Evolutionary conservation across 2,113 vertebrate genomes (phyloP), one percentile per base, ranked within the genome.

Genomic region (Mystacornis crossleyi): DNA sequence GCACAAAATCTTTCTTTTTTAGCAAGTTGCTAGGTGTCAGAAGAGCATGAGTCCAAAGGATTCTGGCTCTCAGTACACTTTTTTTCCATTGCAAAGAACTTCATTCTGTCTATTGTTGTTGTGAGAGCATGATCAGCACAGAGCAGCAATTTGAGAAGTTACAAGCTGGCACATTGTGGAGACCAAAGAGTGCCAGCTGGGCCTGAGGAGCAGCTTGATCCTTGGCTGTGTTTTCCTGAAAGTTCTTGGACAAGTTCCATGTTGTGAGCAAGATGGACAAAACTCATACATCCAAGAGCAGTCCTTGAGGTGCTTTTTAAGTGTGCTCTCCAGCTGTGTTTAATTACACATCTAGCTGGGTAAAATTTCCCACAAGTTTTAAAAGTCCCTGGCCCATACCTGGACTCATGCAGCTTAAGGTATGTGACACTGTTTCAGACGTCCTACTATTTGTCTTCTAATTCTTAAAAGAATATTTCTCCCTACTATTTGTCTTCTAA

Each of bases 341-440:
- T 92, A 80, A 81, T 84, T 81, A 71, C 74, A 54, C 25, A 18
- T 91, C 65, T 61, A 69, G 42, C 55, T 81, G 60, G 8, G n/a
- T 78, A 48, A 83, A 93, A 74, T 25, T 73, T 84, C 34, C 45
- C 42, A 61, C 19, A 50, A 70, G 28, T 86, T 91, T 84, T 61
- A 42, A 19, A 89, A 74, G 55, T 61, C 29, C 9, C 17, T 64
- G 50, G 20, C 28, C 15, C 0, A 0, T 60, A 54, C 40, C 38
- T 80, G 62, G 24, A 14, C n/a, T 72, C 16, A 11, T 19, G 19
- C 42, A 81, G 23, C 11, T 34, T 51, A n/a, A 75, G 33, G 33
- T 20, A 54, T n/a, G 25, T 57, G 36, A 57, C 15, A 6, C 25
- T 60, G 8, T 48, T 94, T 83, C 75, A 66, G 25, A 26, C 25